phyloP scores from a whole-genome alignment of 2,113 vertebrate species.

The Protomyctophum bolini region DNA sequence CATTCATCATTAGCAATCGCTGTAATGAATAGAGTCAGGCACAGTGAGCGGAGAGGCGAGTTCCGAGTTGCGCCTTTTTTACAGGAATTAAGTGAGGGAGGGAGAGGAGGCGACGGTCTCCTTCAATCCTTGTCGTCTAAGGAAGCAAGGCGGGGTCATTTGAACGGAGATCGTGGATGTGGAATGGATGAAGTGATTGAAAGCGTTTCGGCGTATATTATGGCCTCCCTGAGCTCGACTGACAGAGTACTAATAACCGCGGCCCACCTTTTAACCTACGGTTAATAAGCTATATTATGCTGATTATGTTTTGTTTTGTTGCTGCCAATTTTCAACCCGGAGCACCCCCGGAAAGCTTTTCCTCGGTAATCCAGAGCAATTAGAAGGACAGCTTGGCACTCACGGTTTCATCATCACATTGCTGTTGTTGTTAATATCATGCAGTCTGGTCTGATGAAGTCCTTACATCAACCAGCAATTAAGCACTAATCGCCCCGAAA shows the following conservation, averaged over 20 bases:
- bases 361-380: too few relatives aligned
- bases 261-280: background rate
- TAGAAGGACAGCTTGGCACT: too few relatives aligned
- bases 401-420: too few relatives aligned
- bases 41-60: background rate
- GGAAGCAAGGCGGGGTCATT: background rate
- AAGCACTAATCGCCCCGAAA: too few relatives aligned
- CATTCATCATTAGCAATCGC: background rate
- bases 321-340: background rate
- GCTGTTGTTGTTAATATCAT: too few relatives aligned
- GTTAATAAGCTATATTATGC: constrained; percentile 1
- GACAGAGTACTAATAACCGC: background rate
- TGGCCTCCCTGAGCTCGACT: background rate
- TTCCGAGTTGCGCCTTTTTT: background rate
- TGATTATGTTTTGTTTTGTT: background rate
- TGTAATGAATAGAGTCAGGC: background rate
- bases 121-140: background rate
- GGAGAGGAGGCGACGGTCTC: background rate
- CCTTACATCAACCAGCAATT: too few relatives aligned
- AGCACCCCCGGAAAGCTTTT: too few relatives aligned
- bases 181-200: background rate
- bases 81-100: background rate
- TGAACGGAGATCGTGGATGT: background rate
- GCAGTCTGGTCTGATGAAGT: too few relatives aligned
- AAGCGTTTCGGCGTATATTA: background rate